These are phyloP conservation scores for Anthopleura xanthogrammica DNA, from an alignment of 92 coral and sea anemone species.

Conservation along the genomic window DNA sequence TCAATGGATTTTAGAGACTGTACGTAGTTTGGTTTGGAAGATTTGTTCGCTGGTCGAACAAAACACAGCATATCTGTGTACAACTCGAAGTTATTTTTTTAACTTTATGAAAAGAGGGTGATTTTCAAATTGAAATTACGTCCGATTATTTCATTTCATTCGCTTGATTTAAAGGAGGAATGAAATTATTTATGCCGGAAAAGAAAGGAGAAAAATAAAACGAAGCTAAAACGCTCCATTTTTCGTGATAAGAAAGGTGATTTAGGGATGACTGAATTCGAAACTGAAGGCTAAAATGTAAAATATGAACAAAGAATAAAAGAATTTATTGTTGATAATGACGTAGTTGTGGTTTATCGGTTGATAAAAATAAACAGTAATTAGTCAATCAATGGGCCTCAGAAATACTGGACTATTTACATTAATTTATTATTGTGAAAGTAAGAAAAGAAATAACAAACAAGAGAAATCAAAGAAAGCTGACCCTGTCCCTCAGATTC, in stretches of 20 bases:
- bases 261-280: too few relatives aligned
- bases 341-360: not conserved
- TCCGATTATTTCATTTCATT: not conserved
- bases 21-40: not conserved
- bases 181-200: not conserved
- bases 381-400: too few relatives aligned
- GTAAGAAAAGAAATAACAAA: too few relatives aligned
- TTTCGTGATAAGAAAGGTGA: too few relatives aligned
- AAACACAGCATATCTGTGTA: not conserved
- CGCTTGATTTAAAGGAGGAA: not conserved
- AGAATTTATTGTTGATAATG: not conserved
- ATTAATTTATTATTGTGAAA: too few relatives aligned
- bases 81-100: not conserved
- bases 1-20: not conserved
- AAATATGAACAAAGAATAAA: not conserved
- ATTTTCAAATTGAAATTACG: not conserved
- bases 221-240: too few relatives aligned
- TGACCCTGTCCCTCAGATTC: too few relatives aligned
- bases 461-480: too few relatives aligned
- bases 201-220: not conserved
- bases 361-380: too few relatives aligned
- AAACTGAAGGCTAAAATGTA: not conserved
- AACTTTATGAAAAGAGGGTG: too few relatives aligned
- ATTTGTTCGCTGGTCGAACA: not conserved
- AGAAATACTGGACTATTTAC: too few relatives aligned